Evolutionary conservation across 2,797 vertebrate species (phyloP).

Genomic region (Argentina silus): DNA sequence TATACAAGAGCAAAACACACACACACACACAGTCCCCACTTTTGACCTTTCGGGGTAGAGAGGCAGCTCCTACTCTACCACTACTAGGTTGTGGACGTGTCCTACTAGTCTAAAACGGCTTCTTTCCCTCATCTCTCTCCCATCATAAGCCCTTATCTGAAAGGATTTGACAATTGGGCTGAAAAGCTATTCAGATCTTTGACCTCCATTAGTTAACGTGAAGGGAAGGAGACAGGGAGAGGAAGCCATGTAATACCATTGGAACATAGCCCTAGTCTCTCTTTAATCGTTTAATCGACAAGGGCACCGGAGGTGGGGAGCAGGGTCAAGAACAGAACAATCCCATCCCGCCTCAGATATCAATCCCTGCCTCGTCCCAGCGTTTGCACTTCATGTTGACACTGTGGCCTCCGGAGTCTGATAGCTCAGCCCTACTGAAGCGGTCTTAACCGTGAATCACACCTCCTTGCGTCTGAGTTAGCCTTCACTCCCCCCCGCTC

Average conservation of each 20-base stretch:
- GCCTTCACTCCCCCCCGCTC: neutral
- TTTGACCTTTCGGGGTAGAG: no score
- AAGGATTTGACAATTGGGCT: neutral
- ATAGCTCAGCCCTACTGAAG: no score
- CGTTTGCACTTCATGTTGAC: neutral
- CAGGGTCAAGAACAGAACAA: conserved; percentile 33
- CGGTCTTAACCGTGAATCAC: neutral
- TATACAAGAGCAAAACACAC: no score
- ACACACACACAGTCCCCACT: no score
- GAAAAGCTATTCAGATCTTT: neutral
- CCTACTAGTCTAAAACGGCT: neutral
- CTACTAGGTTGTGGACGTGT: neutral
- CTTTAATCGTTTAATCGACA: conserved; percentile 34
- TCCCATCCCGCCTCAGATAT: conserved; percentile 59
- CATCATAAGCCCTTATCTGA: neutral
- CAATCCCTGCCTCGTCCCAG: conserved; percentile 15
- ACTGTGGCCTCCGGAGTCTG: no score
- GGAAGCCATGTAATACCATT: neutral
- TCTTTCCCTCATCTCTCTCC: neutral
- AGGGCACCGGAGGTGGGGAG: conserved; percentile 29
- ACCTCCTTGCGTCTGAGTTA: neutral
- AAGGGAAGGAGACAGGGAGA: neutral
- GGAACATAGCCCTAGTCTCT: conserved; percentile 9
- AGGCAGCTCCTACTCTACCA: neutral
- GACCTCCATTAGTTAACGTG: neutral